Conservation (phyloP, 2,113 vertebrate species). For the Caloenas nicobarica region DNA sequence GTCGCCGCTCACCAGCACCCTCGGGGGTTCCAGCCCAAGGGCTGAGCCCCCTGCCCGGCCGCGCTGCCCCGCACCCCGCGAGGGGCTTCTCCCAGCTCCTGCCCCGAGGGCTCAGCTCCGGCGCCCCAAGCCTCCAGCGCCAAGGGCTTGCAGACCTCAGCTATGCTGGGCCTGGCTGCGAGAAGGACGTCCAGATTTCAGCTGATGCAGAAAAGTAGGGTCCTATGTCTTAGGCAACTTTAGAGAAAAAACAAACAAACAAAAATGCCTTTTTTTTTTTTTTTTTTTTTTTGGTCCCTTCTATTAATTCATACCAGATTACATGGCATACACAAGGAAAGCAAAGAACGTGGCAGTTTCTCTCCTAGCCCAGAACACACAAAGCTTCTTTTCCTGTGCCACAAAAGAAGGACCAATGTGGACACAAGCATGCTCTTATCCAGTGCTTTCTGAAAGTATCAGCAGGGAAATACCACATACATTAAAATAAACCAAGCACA, state of each 20-base stretch:
- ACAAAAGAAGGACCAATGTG: not conserved
- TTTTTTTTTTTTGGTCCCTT: not conserved
- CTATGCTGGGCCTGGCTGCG: not conserved
- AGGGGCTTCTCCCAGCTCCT: not conserved
- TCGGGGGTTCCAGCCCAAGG: not conserved
- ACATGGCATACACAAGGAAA: not conserved
- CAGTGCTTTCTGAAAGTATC: not conserved
- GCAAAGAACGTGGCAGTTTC: not conserved
- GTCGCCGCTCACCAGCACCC: no score
- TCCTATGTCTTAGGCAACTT: not conserved
- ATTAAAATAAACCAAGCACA: not conserved
- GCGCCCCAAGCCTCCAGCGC: not conserved
- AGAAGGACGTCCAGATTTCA: not conserved
- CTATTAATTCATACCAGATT: not conserved
- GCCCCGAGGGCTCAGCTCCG: not conserved
- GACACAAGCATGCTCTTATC: rapidly evolving
- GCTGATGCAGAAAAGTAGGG: not conserved
- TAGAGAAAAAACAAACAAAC: not conserved
- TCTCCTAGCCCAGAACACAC: not conserved
- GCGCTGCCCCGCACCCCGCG: not conserved
- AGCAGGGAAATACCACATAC: not conserved
- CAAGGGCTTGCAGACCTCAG: not conserved
- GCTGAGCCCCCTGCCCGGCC: not conserved
- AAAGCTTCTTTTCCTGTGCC: not conserved
- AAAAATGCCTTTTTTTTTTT: no score